Evolutionary conservation across 2,888 invertebrate genomes (phyloP), one percentile per base, ranked within the genome.

Genomic region (Unio delphinus): DNA sequence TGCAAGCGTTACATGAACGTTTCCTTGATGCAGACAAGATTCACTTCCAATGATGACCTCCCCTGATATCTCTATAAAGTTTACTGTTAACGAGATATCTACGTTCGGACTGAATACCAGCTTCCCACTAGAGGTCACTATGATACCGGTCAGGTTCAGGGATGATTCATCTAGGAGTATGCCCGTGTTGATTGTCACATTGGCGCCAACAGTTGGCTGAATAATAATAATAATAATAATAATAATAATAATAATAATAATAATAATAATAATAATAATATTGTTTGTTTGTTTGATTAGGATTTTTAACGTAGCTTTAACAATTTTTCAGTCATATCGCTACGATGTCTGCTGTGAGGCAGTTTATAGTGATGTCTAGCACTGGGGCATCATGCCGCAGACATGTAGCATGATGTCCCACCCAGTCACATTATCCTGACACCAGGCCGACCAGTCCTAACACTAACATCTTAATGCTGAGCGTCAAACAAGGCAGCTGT

Each of bases 81-180:
- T 26, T 61, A 67, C 8, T 26, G 20, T 23, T 20, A 81, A 67
- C 0, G n/a, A 67, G 15, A 78, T 65, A 45, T 45, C 65, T 8
- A 61, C 59, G 23, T 70, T 74, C 26, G 66, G 55, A 6, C 74
- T 76, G 66, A 73, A 78, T 18, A 82, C 65, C 45, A 82, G 61
- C 4, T 57, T 64, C 3, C 65, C 73, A 8, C 70, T 73, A 20
- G 55, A 23, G 28, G 28, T 64, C 45, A 78, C 72, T 23, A 61
- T 68, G 55, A 78, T 70, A 18, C 69, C 61, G 28, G 58, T 63
- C 23, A 75, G 64, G 18, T 54, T 55, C 20, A 65, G 68, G 7
- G 69, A 69, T 30, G 58, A 63, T 4, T 58, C 45, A 65, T 74
- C 62, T 60, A 76, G 65, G 15, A 72, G 58, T n/a, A 76, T 61